Evolutionary conservation across 2,113 vertebrate species (phyloP), one percentile per base, ranked within the genome.

Genomic region (Campylomormyrus tamandua): DNA sequence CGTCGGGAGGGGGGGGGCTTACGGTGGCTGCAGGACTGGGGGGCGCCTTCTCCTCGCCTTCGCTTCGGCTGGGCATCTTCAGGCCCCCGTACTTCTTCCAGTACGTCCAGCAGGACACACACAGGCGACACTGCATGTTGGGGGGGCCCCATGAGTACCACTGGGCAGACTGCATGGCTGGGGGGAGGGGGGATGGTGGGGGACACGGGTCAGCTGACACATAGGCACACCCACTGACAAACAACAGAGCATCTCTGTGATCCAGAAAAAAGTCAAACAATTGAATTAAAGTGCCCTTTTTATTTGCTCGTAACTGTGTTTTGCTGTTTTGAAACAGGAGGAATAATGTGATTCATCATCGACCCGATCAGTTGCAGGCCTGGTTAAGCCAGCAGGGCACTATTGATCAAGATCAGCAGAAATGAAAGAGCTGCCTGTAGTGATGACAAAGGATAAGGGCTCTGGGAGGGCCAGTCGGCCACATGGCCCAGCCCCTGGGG

Each of bases 111-210:
- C 98, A 99, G 91, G 97, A 97, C 24, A 98, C 97, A 90, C 98
- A 99, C 92, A 99, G 94, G 90, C 98, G 97, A 93, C 98, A 99
- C 0, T 98, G 98, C 98, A 99, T 99, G 93, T 98, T 99, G 4
- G 98, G 98, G 90, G 98, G 98, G 35, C 98, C 98, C 98, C 98
- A 99, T 9, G 98, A 99, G 95, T 99, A 99, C 98, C 98, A 99
- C 35, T 99, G 98, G 91, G 98, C 96, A 88, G 98, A 99, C 92
- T 98, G 98, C 90, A 97, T 96, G 92, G 97, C 98, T 99, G 94
- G 89, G 86, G 49, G 88, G 13, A 10, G 45, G 89, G 21, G 21
- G 7, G 62, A 10, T 49, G 48, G 58, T 21, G 58, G 66, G 13
- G 74, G 31, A 42, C 31, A 7, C 35, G 17, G 74, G 5, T 35